Percentiles rank a stretch among this genome's conserved stretches.
phyloP scores from a whole-genome alignment of 2,888 invertebrate genomes.

The Nematopogon swammerdamellus region DNA sequence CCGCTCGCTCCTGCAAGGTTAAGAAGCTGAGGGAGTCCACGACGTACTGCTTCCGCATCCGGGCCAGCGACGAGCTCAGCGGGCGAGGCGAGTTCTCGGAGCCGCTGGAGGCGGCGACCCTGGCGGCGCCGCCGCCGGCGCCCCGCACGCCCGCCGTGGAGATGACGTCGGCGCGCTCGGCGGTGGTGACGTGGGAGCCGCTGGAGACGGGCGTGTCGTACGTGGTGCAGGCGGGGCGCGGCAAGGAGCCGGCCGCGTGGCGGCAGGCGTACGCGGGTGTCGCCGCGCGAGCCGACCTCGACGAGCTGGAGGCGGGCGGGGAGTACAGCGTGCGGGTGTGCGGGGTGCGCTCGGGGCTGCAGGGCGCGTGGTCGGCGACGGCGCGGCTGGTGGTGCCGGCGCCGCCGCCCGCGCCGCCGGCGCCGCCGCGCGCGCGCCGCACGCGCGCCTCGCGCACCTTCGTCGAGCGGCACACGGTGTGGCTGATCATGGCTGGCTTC shows the following conservation, averaged over 20 bases:
- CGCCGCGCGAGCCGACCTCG: constrained; percentile 59
- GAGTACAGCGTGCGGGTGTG: constrained; percentile 78
- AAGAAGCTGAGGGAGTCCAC: constrained; percentile 81
- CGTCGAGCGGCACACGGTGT: constrained; percentile 57
- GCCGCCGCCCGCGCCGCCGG: constrained; percentile 26
- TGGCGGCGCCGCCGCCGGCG: constrained; percentile 75
- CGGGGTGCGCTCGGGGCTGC: constrained; percentile 66
- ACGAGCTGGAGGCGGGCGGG: constrained; percentile 69
- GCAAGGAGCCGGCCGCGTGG: constrained; percentile 24
- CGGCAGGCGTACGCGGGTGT: constrained; percentile 64
- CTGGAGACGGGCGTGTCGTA: constrained; percentile 71
- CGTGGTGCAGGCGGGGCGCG: constrained; percentile 62
- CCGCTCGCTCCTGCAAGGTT: constrained; percentile 74
- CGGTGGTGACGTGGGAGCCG: constrained; percentile 34
- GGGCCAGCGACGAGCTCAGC: constrained; percentile 76
- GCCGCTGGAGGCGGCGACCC: constrained; percentile 67
- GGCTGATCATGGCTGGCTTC: constrained; percentile 59
- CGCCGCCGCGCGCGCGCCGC: constrained; percentile 22
- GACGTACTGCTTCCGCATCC: constrained; percentile 80
- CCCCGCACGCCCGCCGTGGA: constrained; percentile 68
- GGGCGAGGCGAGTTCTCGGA: constrained; percentile 79
- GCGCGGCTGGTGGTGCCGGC: constrained; percentile 55
- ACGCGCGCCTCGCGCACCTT: constrained; percentile 50
- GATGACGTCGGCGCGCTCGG: constrained; percentile 38
- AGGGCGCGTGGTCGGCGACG: constrained; percentile 68